Evolutionary conservation across 2,888 invertebrate species (phyloP).

Genomic region (Drymonia ruficornis): DNA sequence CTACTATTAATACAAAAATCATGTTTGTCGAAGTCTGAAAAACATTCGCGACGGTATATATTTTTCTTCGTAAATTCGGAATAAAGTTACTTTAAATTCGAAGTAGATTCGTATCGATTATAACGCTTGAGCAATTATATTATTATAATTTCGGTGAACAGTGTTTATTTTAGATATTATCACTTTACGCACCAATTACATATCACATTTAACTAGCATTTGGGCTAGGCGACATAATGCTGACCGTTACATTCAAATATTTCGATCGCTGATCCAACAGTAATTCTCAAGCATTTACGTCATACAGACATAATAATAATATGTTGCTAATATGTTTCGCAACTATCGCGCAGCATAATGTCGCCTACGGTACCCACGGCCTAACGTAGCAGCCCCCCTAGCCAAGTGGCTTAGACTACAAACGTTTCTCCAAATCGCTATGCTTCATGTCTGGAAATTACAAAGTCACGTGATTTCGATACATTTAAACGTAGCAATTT

Average conservation of each 20-base stretch:
- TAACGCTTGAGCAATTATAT: background rate
- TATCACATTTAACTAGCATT: no score
- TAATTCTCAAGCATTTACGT: no score
- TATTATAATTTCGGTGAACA: background rate
- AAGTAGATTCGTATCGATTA: background rate
- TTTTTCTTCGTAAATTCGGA: background rate
- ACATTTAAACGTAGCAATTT: no score
- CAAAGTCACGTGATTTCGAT: no score
- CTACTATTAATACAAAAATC: background rate
- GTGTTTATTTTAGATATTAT: background rate
- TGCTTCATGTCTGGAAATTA: no score
- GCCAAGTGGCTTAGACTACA: no score
- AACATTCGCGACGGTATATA: background rate
- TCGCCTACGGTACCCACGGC: background rate
- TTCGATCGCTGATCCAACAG: no score
- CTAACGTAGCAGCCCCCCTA: background rate
- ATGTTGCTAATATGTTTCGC: background rate
- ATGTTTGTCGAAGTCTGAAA: background rate
- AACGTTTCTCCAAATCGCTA: no score
- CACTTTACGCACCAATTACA: no score
- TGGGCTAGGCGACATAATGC: no score
- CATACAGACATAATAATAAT: no score
- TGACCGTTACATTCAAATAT: no score
- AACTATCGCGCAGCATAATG: background rate
- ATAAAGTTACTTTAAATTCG: background rate